Conservation (phyloP, 2,113 vertebrate species). For the Stigmatopora nigra region DNA sequence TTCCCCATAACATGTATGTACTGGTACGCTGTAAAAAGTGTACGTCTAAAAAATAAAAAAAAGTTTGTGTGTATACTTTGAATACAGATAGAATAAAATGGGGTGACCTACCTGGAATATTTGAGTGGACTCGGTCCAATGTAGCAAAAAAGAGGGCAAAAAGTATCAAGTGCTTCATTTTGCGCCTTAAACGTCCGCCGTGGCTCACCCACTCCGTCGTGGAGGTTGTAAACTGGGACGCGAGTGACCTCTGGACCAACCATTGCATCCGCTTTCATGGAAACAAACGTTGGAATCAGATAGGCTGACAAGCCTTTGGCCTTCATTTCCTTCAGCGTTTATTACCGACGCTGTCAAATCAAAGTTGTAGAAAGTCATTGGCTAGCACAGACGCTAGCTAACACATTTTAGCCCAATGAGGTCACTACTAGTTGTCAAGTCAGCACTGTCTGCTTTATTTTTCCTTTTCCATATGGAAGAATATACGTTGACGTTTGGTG, state of each 20-base stretch:
- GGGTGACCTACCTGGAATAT: conserved; percentile 40
- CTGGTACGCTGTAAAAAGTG: background rate
- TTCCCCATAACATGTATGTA: background rate
- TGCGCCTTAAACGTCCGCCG: conserved; percentile 37
- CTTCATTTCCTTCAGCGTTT: background rate
- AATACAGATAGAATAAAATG: background rate
- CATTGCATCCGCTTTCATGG: conserved; percentile 11
- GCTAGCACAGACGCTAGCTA: no score
- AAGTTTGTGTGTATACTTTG: background rate
- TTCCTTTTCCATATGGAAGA: no score
- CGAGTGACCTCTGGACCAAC: conserved; percentile 57
- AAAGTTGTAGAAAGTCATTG: background rate
- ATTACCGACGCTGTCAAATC: background rate
- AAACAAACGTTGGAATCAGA: conserved; percentile 26
- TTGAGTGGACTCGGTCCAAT: conserved; percentile 25
- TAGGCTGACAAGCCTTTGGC: background rate
- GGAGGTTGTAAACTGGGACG: conserved; percentile 43
- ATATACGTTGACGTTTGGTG: no score
- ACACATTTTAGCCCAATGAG: no score
- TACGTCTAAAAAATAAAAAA: no score
- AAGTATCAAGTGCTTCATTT: conserved; percentile 57
- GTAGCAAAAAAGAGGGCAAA: conserved; percentile 42
- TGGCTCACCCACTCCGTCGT: conserved; percentile 28
- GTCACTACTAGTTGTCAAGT: no score
- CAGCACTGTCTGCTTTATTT: no score